phyloP scores from a whole-genome alignment of 2,113 vertebrate species.

The Xenopus borealis region DNA sequence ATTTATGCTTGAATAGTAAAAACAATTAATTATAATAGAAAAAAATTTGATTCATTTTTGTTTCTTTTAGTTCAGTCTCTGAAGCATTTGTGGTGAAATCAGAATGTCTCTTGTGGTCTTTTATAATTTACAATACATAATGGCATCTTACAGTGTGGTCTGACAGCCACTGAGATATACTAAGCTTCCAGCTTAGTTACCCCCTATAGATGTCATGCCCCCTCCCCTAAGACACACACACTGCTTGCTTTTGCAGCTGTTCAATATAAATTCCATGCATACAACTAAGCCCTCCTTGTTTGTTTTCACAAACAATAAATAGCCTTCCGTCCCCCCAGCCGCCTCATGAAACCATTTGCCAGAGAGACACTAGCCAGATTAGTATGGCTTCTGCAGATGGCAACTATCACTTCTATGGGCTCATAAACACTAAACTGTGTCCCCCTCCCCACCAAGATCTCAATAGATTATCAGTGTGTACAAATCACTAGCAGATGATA shows the following conservation, averaged over 20 bases:
- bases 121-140: constrained; percentile 3
- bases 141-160: constrained; percentile 33
- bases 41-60: background rate
- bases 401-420: constrained; percentile 69
- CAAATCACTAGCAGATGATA: constrained; percentile 87
- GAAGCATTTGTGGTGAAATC: background rate
- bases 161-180: constrained; percentile 15
- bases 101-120: constrained; percentile 19
- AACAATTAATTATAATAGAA: no score
- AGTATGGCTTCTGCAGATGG: constrained; percentile 84
- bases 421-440: constrained; percentile 64
- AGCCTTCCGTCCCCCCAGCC: constrained; percentile 75
- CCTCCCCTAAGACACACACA: constrained; percentile 63
- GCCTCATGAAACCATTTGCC: constrained; percentile 67
- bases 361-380: constrained; percentile 63
- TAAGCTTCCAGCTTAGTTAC: constrained; percentile 34
- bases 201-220: constrained; percentile 45
- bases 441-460: constrained; percentile 58
- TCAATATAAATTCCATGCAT: constrained; percentile 91
- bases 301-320: constrained; percentile 99
- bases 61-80: background rate
- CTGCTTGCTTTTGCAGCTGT: constrained; percentile 97
- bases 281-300: constrained; percentile 89
- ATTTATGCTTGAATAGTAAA: background rate
- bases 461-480: constrained; percentile 72